Percentiles rank a stretch among this genome's conserved stretches.
These are phyloP conservation scores for Rhopalosiphum nymphaeae DNA, from an alignment of 2,888 invertebrate species.

Conservation along the genomic window DNA sequence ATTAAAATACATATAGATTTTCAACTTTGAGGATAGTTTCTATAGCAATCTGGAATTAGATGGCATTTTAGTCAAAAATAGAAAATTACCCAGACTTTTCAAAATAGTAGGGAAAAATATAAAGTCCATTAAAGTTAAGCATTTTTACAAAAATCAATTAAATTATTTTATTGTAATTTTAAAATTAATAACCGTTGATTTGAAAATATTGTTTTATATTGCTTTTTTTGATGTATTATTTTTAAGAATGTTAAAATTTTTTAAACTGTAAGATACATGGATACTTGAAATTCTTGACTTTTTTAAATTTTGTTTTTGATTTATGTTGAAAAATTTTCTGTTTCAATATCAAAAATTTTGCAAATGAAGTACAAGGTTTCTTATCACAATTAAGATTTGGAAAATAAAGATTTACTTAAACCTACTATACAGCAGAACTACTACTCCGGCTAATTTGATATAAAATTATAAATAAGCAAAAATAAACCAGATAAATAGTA, in stretches of 20 bases:
- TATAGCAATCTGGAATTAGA: not conserved
- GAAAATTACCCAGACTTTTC: not conserved
- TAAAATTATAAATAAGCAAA: not conserved
- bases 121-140: no score
- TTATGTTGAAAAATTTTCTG: not conserved
- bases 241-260: no score
- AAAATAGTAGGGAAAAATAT: no score
- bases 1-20: not conserved
- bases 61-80: not conserved
- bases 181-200: no score
- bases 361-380: not conserved
- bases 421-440: not conserved
- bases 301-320: not conserved
- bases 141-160: no score
- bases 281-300: not conserved
- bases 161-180: no score
- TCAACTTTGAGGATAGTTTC: not conserved
- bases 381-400: not conserved
- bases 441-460: not conserved
- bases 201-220: no score
- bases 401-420: not conserved
- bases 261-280: not conserved
- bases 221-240: no score
- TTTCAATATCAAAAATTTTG: not conserved
- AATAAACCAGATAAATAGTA: not conserved